A percentile compares a stretch with the other conserved stretches of the same genome.
Evolutionary conservation across 1,140 invertebrate genomes (phyloP).

Genomic region (Aradophagus sp.): DNA sequence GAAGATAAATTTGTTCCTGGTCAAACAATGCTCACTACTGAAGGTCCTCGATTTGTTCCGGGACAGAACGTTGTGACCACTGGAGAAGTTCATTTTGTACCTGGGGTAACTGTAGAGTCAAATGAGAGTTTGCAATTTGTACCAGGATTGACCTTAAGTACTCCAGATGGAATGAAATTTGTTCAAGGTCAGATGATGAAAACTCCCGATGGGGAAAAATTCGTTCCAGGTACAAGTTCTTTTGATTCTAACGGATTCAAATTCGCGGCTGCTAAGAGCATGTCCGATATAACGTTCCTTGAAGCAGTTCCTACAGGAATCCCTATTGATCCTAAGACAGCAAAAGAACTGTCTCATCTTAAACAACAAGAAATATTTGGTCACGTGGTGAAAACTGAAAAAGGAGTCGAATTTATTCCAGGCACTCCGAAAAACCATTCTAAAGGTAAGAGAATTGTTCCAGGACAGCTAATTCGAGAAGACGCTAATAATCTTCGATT

Average conservation of each 20-base stretch:
- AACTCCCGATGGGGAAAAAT: conserved; percentile 76
- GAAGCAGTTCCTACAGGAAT: conserved; percentile 76
- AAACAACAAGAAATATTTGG: conserved; percentile 79
- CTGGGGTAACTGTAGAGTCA: conserved; percentile 77
- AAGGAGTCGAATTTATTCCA: conserved; percentile 82
- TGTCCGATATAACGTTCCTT: conserved; percentile 76
- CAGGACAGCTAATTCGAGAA: conserved; percentile 79
- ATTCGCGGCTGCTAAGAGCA: conserved; percentile 78
- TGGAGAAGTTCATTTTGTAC: conserved; percentile 78
- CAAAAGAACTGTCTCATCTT: conserved; percentile 67
- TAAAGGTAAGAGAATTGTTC: conserved; percentile 78
- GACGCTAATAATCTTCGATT: conserved; percentile 79
- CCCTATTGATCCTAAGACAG: conserved; percentile 78
- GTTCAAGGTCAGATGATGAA: conserved; percentile 81
- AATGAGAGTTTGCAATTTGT: conserved; percentile 77
- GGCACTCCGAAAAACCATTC: conserved; percentile 73
- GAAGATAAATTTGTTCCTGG: conserved; percentile 78
- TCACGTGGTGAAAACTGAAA: conserved; percentile 80
- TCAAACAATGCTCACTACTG: conserved; percentile 76
- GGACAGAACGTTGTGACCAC: conserved; percentile 79
- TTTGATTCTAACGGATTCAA: conserved; percentile 75
- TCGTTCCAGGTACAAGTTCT: conserved; percentile 77
- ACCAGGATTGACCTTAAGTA: conserved; percentile 80
- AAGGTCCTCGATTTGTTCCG: conserved; percentile 78
- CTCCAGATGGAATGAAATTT: conserved; percentile 79